These are phyloP conservation scores for Pterostichus niger DNA, from an alignment of 2,888 invertebrate genomes.

Conservation along the genomic window DNA sequence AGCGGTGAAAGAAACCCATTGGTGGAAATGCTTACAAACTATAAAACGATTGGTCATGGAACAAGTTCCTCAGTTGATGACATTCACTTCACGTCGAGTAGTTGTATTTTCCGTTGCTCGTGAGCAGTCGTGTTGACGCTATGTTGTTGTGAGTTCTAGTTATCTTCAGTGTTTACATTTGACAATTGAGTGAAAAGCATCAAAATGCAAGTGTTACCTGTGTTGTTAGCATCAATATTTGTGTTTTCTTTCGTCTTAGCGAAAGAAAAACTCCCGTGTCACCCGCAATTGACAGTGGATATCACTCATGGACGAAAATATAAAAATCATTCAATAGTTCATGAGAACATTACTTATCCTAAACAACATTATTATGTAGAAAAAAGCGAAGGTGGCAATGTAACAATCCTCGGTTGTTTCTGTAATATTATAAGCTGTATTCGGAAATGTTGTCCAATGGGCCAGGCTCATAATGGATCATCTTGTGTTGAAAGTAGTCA, in stretches of 20 bases:
- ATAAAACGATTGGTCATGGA: background rate
- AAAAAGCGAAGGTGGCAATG: background rate
- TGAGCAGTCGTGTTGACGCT: slow-evolving; percentile 8
- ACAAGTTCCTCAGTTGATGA: background rate
- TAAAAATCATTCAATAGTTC: background rate
- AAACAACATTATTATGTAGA: slow-evolving; percentile 17
- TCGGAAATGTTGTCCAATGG: slow-evolving; percentile 46
- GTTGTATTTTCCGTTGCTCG: background rate
- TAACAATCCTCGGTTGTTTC: slow-evolving; percentile 8
- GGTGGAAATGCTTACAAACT: too few species aligned
- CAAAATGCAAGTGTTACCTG: slow-evolving; percentile 37
- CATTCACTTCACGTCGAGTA: background rate
- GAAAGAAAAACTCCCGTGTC: background rate
- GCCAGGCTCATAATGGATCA: slow-evolving; percentile 11
- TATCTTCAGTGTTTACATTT: slow-evolving; percentile 23
- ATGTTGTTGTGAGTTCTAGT: background rate
- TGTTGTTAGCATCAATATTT: background rate
- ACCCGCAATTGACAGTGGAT: slow-evolving; percentile 9
- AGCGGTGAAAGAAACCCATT: slow-evolving; percentile 9
- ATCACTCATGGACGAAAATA: slow-evolving; percentile 7
- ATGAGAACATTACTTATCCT: slow-evolving; percentile 16
- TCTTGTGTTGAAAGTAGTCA: background rate
- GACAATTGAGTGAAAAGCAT: slow-evolving; percentile 13
- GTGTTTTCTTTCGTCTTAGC: background rate
- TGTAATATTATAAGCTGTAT: slow-evolving; percentile 38